phyloP scores from a whole-genome alignment of 2,888 invertebrate genomes.

The Microplitis deprimator region DNA sequence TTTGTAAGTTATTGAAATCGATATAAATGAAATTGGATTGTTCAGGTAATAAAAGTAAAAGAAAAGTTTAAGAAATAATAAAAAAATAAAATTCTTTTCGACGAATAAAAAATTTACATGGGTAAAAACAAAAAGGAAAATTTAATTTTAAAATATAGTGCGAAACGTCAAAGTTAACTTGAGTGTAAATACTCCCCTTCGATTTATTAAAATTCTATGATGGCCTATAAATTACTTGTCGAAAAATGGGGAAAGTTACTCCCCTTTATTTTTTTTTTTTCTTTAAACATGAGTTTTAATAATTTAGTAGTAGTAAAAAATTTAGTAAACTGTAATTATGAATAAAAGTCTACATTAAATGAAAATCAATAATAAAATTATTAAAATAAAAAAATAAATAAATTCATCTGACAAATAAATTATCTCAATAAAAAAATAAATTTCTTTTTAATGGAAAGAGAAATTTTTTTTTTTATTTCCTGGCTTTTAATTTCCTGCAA shows the following conservation, averaged over 20 bases:
- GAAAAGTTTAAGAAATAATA: not conserved
- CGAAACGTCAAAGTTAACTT: not conserved
- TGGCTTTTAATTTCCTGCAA: not conserved
- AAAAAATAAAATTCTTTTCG: not conserved
- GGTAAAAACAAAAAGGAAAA: not conserved
- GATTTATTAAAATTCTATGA: conserved; percentile 20
- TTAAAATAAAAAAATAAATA: too few species aligned
- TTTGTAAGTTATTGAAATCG: not conserved
- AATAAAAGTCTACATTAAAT: too few species aligned
- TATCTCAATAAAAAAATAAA: not conserved
- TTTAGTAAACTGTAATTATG: not conserved
- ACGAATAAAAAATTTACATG: not conserved
- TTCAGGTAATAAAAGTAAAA: not conserved
- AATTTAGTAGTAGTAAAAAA: not conserved
- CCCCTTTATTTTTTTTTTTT: not conserved
- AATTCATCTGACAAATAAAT: too few species aligned
- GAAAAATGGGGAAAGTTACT: not conserved
- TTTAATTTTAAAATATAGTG: not conserved
- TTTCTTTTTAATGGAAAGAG: not conserved
- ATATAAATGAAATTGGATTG: not conserved
- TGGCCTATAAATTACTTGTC: conserved; percentile 1
- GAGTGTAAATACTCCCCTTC: conserved; percentile 1
- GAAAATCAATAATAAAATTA: too few species aligned
- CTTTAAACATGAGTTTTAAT: not conserved
- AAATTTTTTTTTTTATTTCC: not conserved